Evolutionary conservation across 2,113 vertebrate species (phyloP), one percentile per base, ranked within the genome.

Genomic region (Porphyrio hochstetteri): DNA sequence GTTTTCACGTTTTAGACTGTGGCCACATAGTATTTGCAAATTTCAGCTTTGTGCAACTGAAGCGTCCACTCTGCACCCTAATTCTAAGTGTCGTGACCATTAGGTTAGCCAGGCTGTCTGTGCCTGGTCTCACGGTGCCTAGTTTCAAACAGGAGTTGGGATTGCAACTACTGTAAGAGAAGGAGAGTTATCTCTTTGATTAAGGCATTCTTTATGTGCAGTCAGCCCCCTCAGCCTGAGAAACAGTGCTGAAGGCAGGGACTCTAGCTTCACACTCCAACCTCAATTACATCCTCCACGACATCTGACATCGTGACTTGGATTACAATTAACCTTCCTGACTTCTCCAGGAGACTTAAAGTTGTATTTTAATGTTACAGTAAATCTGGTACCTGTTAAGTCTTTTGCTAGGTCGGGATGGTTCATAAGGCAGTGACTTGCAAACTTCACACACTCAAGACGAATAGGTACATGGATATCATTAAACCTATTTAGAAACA

Each of bases 391-490:
- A 99, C 98, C 98, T 98, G 99, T 99, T 96, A 99, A 98, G 96
- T 99, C 99, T 98, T 99, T 99, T 86, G 99, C 99, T 96, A 99
- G 96, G 97, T 99, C 99, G 0, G 99, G 99, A 93, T 99, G 99
- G 97, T 99, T 99, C 99, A 99, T 99, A 93, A 99, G 98, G 96
- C 99, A 99, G 94, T 99, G 99, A 95, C 99, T 99, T 88, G 99
- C 99, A 95, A 99, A 99, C 97, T 99, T 99, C 48, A 99, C 99
- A 98, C 99, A 99, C 95, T 99, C 99, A 96, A 99, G 98, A 80
- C 99, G 98, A 96, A 99, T 99, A 81, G 99, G 99, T 88, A 99
- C 99, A 16, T 99, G 99, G 97, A 99, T 99, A 97, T 99, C 99
- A 97, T 99, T 99, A 96, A 99, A 99, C 97, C 99, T 99, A 87